Percentiles rank a stretch among this genome's conserved stretches.
Evolutionary conservation across 1,140 invertebrate species (phyloP).

Genomic region (Oscheius sp.): DNA sequence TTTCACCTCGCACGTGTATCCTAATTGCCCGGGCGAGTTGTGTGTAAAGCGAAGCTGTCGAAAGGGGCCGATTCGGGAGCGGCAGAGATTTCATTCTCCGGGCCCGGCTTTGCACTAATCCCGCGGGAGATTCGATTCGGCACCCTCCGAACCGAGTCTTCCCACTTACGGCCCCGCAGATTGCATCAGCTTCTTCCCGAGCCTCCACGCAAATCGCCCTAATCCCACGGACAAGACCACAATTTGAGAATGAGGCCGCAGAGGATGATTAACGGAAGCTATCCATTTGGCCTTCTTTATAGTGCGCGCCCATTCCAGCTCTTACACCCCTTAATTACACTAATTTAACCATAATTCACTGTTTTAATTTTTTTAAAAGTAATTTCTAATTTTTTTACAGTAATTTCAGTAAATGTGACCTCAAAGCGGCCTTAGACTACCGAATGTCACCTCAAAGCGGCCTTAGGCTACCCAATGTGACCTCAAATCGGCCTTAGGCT

Average conservation of each 20-base stretch:
- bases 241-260: too few relatives aligned
- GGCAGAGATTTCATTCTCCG: not conserved
- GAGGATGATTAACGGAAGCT: too few relatives aligned
- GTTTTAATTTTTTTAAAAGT: too few relatives aligned
- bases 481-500: too few relatives aligned
- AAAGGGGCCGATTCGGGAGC: too few relatives aligned
- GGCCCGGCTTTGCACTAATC: not conserved
- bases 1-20: not conserved
- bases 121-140: not conserved
- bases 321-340: not conserved
- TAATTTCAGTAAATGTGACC: too few relatives aligned
- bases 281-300: not conserved
- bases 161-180: not conserved
- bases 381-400: too few relatives aligned
- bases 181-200: not conserved
- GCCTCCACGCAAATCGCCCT: not conserved
- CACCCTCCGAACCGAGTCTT: not conserved
- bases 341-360: too few relatives aligned
- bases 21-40: not conserved
- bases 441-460: too few relatives aligned
- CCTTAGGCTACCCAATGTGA: too few relatives aligned
- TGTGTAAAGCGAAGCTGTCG: slow-evolving; percentile 6
- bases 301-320: not conserved
- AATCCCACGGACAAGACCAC: too few relatives aligned
- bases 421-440: too few relatives aligned